phyloP scores from a whole-genome alignment of 2,113 vertebrate genomes.

The Zosterops hypoxanthus region DNA sequence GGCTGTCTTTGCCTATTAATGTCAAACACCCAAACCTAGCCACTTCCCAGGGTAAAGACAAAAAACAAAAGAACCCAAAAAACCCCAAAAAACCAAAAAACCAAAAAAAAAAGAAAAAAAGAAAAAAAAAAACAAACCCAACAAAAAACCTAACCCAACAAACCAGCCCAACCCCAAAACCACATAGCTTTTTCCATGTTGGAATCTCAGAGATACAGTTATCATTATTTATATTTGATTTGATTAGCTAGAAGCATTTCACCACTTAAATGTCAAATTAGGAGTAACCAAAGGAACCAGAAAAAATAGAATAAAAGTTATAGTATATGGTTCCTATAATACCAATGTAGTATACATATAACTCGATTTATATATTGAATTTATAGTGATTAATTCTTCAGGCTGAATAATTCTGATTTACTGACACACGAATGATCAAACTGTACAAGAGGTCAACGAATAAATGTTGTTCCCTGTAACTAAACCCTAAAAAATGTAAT shows the following conservation, averaged over 20 bases:
- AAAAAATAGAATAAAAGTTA: neutral
- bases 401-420: neutral
- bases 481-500: neutral
- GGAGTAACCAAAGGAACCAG: neutral
- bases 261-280: neutral
- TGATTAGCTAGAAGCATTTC: neutral
- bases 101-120: too few relatives aligned
- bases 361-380: neutral
- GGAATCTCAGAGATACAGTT: neutral
- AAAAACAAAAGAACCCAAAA: neutral
- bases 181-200: neutral
- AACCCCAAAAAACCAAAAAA: too few relatives aligned
- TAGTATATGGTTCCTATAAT: neutral
- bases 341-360: neutral
- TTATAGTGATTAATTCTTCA: neutral
- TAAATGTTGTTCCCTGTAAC: neutral
- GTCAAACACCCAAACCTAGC: slow-evolving; percentile 44
- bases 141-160: too few relatives aligned
- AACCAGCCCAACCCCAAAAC: neutral
- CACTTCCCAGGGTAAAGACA: slow-evolving; percentile 27
- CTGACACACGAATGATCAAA: neutral
- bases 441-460: neutral
- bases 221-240: neutral
- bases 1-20: slow-evolving; percentile 51
- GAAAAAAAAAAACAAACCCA: neutral